Base-by-base conservation (phyloP, 2,888 invertebrate species). In the Agriopis marginaria region DNA sequence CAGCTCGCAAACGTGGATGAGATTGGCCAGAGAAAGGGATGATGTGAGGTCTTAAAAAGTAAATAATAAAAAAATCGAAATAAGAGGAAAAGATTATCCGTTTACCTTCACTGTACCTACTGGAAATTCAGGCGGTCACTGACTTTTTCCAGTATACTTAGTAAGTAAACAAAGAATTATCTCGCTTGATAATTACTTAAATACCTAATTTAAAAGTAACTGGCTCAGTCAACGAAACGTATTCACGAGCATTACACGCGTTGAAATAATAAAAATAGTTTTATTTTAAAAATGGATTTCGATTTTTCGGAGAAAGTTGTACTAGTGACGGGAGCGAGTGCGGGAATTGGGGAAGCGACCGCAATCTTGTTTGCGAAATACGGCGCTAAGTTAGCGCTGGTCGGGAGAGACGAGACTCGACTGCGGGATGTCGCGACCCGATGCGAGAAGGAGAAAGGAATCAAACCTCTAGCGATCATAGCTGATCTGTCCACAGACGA, bases 311-410 rank as follows among this genome's bases (percentile, higher is more conserved):
- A 77, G 14, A 86, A 86, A 78, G 85, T 86, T 0, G 85, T 85
- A 53, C 54, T 87, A 44, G 80, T 87, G 44, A 87, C 85, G 0
- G 87, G 87, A 32, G 86, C 86, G 0, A 86, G 86, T 65, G 82
- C 83, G 1, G 87, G 86, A 0, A 83, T 87, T 12, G 86, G 86
- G 0, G 82, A 82, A 65, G 73, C 81, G 4, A 85, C 77, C 0
- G 86, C 86, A 7, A 7, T 82, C 6, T 66, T 84, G 69, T 84
- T 86, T 44, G 84, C 84, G 0, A 74, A 79, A 58, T 78, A 76
- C 64, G 82, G 83, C 14, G 87, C 86, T 0, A 79, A 77, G 42
- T 65, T 87, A 64, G 68, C 81, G 0, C 75, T 86, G 4, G 85
- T 86, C 10, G 86, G 84, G 1, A 76, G 82, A 11, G 81, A 83